Conservation (phyloP, 2,888 invertebrate species). For the Orthosia cruda region DNA sequence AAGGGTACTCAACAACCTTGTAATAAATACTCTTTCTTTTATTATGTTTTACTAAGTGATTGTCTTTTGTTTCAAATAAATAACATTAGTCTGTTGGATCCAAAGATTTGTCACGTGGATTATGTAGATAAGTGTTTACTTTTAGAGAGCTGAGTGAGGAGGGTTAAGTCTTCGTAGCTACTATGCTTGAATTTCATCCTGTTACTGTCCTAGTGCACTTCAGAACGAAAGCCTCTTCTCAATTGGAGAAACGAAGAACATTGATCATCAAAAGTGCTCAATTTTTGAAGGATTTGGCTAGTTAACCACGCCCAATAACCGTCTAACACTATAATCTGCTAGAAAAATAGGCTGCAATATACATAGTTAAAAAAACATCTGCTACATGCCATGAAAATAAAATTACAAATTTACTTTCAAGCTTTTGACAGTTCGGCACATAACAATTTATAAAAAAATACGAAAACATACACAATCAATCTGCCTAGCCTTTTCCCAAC, state of each 20-base stretch:
- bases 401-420: not conserved
- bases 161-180: no score
- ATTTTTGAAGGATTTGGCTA: no score
- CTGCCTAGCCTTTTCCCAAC: no score
- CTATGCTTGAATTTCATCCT: no score
- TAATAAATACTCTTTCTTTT: not conserved
- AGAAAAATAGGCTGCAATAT: not conserved
- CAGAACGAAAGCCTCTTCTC: no score
- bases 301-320: no score
- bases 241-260: no score
- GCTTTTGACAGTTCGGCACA: conserved; percentile 3
- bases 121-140: not conserved
- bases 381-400: not conserved
- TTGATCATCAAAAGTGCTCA: no score
- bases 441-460: no score
- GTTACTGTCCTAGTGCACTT: no score
- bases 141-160: not conserved
- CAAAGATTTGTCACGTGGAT: not conserved
- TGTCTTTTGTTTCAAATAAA: conserved; percentile 9
- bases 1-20: conserved; percentile 11
- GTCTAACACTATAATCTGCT: no score
- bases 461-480: no score
- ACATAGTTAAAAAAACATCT: not conserved
- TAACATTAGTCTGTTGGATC: not conserved
- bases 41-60: not conserved